Evolutionary conservation across 2,797 vertebrate genomes (phyloP), one percentile per base, ranked within the genome.

Genomic region (Catostomus latipinnis): DNA sequence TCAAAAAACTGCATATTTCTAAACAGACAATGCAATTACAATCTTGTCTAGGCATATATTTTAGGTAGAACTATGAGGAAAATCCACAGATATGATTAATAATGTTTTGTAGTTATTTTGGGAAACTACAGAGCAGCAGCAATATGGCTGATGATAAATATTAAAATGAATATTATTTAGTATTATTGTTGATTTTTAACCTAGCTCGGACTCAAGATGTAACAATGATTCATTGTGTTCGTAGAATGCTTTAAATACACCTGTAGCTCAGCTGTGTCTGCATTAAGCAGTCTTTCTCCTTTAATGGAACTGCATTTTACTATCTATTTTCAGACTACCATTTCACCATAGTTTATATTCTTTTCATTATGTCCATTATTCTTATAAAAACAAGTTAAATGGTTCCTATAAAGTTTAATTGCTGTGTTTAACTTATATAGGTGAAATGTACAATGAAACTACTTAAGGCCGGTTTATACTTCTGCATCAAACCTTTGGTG

Each of bases 341-440:
- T 68, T 34, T 54, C 13, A 9, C 12, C 62, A 73, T 34, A 46
- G n/a, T 71, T 54, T 71, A 70, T 56, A 63, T 65, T 71, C 13
- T 14, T 53, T 70, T 13, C 48, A 60, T 63, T 9, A 63, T 52
- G 10, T 72, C 74, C 45, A 6, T 81, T 14, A 22, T 43, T 62
- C 6, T 52, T 50, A 45, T 53, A 79, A 71, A 81, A 78, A 63
- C 68, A 34, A 63, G 60, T 52, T 69, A 16, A 52, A 65, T 54
- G 71, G 84, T 81, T 87, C 83, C 89, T 83, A 88, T 87, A 87
- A 78, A 87, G 87, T 89, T 89, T 86, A 88, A 89, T 87, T 90
- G 88, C 92, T 93, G 93, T 93, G 92, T 92, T 92, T 76, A 83
- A 66, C 60, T 48, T 52, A 86, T 84, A 86, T 82, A 72, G 88